Evolutionary conservation across 2,797 vertebrate genomes (phyloP).

Genomic region (Sciurus vulgaris): DNA sequence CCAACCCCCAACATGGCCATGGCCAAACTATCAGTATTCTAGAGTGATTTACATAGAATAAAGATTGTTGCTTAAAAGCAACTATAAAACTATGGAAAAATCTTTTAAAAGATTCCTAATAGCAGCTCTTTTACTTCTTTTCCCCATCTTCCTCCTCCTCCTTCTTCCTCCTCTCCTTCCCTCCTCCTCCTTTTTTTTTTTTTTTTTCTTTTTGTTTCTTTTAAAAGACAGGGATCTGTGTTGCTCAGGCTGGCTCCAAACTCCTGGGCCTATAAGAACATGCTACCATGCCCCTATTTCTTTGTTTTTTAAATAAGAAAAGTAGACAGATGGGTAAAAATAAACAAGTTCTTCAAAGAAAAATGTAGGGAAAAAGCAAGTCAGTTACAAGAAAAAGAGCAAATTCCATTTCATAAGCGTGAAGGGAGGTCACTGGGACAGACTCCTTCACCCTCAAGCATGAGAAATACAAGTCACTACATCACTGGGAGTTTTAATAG

Average conservation of each 20-base stretch:
- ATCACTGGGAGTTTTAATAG: not conserved
- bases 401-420: not conserved
- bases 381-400: not conserved
- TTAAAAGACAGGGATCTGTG: not conserved
- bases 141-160: no score
- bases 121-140: not conserved
- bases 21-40: not conserved
- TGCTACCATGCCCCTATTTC: not conserved
- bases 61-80: not conserved
- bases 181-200: no score
- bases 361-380: not conserved
- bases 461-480: not conserved
- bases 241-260: not conserved
- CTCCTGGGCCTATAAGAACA: not conserved
- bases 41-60: not conserved
- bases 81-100: constrained; percentile 19
- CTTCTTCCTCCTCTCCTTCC: no score
- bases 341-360: not conserved
- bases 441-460: not conserved
- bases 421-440: not conserved
- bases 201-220: not conserved
- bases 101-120: not conserved
- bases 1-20: not conserved
- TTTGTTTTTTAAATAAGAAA: constrained; percentile 6
- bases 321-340: not conserved